Base-by-base conservation (phyloP, 2,797 vertebrate species). In the Synanceia verrucosa region DNA sequence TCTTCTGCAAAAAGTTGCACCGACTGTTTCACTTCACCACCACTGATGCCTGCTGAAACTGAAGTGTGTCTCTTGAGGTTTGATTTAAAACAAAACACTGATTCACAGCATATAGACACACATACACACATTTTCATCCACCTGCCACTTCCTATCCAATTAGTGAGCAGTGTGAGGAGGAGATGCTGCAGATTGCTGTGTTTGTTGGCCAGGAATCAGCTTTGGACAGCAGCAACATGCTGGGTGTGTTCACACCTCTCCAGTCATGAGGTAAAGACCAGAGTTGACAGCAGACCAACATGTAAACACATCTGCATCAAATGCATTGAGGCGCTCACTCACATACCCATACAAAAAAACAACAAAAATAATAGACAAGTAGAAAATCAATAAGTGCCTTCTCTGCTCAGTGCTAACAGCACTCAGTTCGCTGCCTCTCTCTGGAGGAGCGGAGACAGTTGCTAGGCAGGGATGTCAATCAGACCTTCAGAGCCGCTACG, bases 281-380 rank as follows among this genome's bases (percentile, higher is more conserved):
- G 70, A 53, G 76, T 36, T 81, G 73, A 70, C 50, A 68, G 61
- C 44, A 44, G 55, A 64, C 50, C 37, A 62, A 63, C 65, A 77
- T 34, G 56, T 70, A 60, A 76, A 74, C 65, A 71, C 56, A 79
- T 62, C 59, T 76, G 63, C 56, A 57, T 59, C 65, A 73, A 59
- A 70, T 56, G 60, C 48, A 70, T 57, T 61, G 53, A 63, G 33
- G 37, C 12, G 9, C 34, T 52, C 56, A 37, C 65, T 8, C 51
- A 26, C 44, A 31, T 6, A 13, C 4, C 23, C 55, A 47, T 47
- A 62, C 33, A 59, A 58, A 64, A 26, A 66, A 37, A 68, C 48
- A 92, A 89, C 78, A 84, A 90, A 92, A 91, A 92, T 89, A 91
- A 92, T 87, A 89, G 86, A 86, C 78, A 74, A 87, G 83, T 68